phyloP scores from a whole-genome alignment of 1,140 invertebrate genomes.

The Aricia agestis region DNA sequence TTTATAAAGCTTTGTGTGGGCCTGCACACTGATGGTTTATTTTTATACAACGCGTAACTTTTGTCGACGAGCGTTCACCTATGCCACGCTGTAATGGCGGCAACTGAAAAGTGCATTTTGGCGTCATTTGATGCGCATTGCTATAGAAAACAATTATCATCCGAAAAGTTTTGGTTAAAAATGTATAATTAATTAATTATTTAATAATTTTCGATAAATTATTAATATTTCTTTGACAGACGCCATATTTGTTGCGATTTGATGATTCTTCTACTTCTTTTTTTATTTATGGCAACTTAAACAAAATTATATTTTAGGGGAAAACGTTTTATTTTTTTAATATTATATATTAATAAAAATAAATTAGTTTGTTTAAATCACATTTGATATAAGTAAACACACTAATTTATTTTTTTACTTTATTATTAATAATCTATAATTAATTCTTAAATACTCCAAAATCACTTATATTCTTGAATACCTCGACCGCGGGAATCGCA shows the following conservation, averaged over 20 bases:
- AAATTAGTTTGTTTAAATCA: no score
- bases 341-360: no score
- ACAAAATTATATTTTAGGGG: no score
- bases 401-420: no score
- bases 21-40: constrained; percentile 64
- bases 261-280: constrained; percentile 21
- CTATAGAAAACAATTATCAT: constrained; percentile 42
- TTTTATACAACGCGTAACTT: constrained; percentile 56
- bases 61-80: constrained; percentile 46
- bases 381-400: no score
- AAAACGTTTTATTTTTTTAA: no score
- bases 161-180: constrained; percentile 43
- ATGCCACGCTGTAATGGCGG: constrained; percentile 49
- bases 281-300: not conserved
- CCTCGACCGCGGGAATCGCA: no score
- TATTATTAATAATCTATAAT: no score
- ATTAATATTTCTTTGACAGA: constrained; percentile 15
- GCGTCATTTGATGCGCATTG: constrained; percentile 41
- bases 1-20: constrained; percentile 40
- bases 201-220: constrained; percentile 21
- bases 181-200: constrained; percentile 18
- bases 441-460: no score
- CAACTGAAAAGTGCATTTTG: constrained; percentile 29
- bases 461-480: no score
- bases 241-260: constrained; percentile 42